Conservation (phyloP, 92 coral and sea anemone species). For the Chrysogorgia sp. region DNA sequence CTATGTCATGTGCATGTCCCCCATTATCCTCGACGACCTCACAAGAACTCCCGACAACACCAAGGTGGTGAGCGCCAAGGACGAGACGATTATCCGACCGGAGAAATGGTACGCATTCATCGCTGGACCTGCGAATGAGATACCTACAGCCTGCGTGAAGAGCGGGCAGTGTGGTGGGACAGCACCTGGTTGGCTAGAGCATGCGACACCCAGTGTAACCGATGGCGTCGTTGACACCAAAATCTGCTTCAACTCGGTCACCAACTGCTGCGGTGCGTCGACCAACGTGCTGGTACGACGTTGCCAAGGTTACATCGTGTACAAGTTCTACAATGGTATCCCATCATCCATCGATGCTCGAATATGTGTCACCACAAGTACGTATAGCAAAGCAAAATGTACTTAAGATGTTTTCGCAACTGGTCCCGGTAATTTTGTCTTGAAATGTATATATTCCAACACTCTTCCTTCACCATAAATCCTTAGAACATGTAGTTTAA, state of each 20-base stretch:
- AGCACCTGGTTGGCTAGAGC: not conserved
- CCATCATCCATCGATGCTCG: not conserved
- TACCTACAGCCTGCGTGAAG: not conserved
- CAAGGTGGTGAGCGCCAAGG: not conserved
- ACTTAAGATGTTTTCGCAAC: not conserved
- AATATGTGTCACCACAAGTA: not conserved
- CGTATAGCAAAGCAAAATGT: not conserved
- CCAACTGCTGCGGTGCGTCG: not conserved
- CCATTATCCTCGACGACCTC: not conserved
- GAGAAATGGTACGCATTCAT: conserved; percentile 4
- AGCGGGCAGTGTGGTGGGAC: not conserved
- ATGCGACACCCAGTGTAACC: not conserved
- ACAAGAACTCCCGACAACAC: not conserved
- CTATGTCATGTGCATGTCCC: not conserved
- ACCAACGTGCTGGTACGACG: not conserved
- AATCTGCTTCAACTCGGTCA: not conserved
- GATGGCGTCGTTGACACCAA: not conserved
- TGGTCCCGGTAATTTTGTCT: not conserved
- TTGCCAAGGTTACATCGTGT: conserved; percentile 5
- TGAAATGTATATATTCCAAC: too few relatives aligned
- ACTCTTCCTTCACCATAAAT: too few relatives aligned
- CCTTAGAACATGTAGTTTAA: too few relatives aligned
- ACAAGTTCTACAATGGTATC: conserved; percentile 9
- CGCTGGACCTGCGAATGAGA: not conserved
- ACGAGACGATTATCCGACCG: not conserved